These are phyloP conservation scores for Neodiprion fabricii DNA, from an alignment of 1,140 invertebrate species.

Conservation along the genomic window DNA sequence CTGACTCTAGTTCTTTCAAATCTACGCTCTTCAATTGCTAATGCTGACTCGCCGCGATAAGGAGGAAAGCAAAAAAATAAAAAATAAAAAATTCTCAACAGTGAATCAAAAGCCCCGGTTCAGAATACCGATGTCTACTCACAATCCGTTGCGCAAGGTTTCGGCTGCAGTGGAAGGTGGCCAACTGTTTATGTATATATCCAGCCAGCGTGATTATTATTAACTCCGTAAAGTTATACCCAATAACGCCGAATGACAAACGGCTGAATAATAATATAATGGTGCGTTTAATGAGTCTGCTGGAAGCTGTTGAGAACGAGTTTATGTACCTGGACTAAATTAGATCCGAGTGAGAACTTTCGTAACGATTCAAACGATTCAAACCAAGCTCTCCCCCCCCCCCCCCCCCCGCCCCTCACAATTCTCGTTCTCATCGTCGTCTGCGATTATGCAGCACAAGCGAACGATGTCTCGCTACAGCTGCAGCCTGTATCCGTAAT, in stretches of 20 bases:
- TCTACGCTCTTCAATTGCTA: too few relatives aligned
- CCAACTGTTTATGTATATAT: too few relatives aligned
- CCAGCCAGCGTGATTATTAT: background rate
- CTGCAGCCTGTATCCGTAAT: background rate
- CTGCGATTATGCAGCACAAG: background rate
- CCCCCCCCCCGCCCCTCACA: background rate
- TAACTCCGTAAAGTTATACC: background rate
- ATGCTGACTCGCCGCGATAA: too few relatives aligned
- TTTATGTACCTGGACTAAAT: background rate
- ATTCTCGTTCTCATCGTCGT: background rate
- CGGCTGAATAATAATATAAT: background rate
- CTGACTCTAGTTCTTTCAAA: too few relatives aligned
- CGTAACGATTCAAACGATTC: too few relatives aligned
- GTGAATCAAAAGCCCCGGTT: too few relatives aligned
- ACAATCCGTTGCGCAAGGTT: too few relatives aligned
- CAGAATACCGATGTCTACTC: too few relatives aligned
- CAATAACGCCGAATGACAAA: background rate
- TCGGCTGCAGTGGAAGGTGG: too few relatives aligned
- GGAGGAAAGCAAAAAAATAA: too few relatives aligned
- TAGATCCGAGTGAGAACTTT: background rate
- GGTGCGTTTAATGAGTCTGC: conserved; percentile 1
- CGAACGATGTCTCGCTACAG: background rate
- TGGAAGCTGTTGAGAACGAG: conserved; percentile 1
- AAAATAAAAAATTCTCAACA: too few relatives aligned
- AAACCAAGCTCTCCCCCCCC: background rate